Evolutionary conservation across 1,140 invertebrate genomes (phyloP), one percentile per base, ranked within the genome.

Genomic region (Drosophila novamexicana): DNA sequence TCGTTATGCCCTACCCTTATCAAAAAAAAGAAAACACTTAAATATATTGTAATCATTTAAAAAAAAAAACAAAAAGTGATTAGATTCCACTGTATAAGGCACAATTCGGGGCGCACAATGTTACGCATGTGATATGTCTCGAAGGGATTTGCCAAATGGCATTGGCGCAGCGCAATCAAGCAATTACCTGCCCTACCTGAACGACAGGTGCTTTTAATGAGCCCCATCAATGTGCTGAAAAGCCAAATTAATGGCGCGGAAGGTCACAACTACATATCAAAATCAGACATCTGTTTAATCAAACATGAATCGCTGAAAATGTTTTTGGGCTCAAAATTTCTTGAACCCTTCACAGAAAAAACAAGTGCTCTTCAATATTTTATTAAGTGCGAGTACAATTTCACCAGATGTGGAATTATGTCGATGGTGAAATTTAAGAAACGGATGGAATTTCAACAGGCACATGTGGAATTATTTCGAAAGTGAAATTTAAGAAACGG

Each of bases 131-230:
- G 6, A 1, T n/a, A 1, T n/a, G 14, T 1, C 70, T 42, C 64
- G 9, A n/a, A 65, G 53, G 50, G 58, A 14, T 56, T 16, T 3
- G 12, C 2, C 29, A 18, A 42, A 36, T 29, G 65, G 65, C 16
- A 42, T 47, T 50, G 37, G 34, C 56, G 18, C 14, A 14, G 34
- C 22, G 12, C 42, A 74, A 68, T 61, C 49, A 56, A 59, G 63
- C 39, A 59, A 59, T 71, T 53, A 74, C 47, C 22, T 12, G 32
- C 1, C 18, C 18, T 18, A 18, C 18, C 18, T 18, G 14, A 50
- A 53, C 12, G 9, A 22, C 18, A 42, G 42, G 57, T 47, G 42
- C 7, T 45, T 36, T 45, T 47, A 59, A 47, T 59, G 57, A 45
- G 40, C 7, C 14, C 18, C 32, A 59, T 45, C 32, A 29, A 36